Evolutionary conservation across 1,140 invertebrate genomes (phyloP), one percentile per base, ranked within the genome.

Genomic region (Leptopilina boulardi): DNA sequence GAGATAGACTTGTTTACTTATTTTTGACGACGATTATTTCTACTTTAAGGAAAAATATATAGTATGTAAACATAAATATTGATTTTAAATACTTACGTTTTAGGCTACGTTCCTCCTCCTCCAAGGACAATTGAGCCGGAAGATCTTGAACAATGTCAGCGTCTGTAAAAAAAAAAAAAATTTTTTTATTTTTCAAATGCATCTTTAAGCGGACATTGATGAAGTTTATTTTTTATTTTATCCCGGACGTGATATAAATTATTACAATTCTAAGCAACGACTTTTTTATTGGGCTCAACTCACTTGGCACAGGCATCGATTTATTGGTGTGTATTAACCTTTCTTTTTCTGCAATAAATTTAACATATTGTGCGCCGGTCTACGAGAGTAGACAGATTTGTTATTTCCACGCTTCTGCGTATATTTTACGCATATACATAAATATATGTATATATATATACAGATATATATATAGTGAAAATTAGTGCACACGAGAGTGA

Each of bases 41-140:
- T 4, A 38, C 34, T 38, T 38, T 38, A 38, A 3, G 34, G 34
- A 38, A 38, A 38, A 38, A 38, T 38, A 38, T 38, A 3, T 30
- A 30, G n/a, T 9, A 38, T 5, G 26, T 30, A 38, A 9, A n/a
- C n/a, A 38, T 38, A 38, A 38, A 38, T 6, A 38, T 38, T 38
- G 5, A 38, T 38, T 19, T n/a, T 8, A 8, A 54, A 15, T n/a
- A 4, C 94, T 94, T 92, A 96, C 95, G 94, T 94, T 95, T 96
- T 85, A 94, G 92, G 86, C 93, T 95, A 81, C 94, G 93, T 87
- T 96, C 95, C 81, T 96, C 95, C 85, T 96, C 94, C 80, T 95
- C 95, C 51, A 89, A 88, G 1, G 90, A 89, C 30, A 92, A 88
- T 76, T 93, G 92, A 66, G 93, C 90, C 30, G 93, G 91, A 76